phyloP scores from a whole-genome alignment of 2,888 invertebrate genomes.

The Pardosa pseudoannulata region DNA sequence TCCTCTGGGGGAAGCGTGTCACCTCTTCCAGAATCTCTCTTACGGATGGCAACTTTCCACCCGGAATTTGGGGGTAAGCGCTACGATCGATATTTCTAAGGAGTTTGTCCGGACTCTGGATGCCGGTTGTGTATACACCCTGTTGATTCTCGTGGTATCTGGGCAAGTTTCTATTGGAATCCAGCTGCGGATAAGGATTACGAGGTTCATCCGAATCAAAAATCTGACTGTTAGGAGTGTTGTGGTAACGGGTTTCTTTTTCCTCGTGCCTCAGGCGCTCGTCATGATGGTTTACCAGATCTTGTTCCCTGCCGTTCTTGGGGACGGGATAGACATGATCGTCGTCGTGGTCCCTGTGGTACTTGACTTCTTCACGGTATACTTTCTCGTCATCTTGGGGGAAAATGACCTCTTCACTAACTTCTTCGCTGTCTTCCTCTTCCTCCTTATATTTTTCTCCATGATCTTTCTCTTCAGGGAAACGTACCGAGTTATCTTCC shows the following conservation, averaged over 20 bases:
- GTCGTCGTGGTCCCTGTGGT: slow-evolving; percentile 6
- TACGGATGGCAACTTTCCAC: slow-evolving; percentile 17
- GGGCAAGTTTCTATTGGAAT: neutral
- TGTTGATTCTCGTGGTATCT: neutral
- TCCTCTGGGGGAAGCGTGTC: slow-evolving; percentile 22
- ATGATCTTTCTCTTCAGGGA: slow-evolving; percentile 5
- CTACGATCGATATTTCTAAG: slow-evolving; percentile 13
- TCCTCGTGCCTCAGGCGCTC: neutral
- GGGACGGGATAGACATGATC: neutral
- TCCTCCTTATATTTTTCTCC: neutral
- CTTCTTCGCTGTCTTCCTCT: slow-evolving; percentile 21
- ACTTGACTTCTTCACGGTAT: slow-evolving; percentile 1
- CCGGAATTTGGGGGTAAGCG: slow-evolving; percentile 41
- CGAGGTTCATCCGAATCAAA: neutral
- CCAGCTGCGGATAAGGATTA: slow-evolving; percentile 17
- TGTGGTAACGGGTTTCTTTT: slow-evolving; percentile 11
- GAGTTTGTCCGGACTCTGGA: slow-evolving; percentile 50
- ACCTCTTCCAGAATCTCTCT: slow-evolving; percentile 38
- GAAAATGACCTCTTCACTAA: slow-evolving; percentile 32
- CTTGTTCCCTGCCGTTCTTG: neutral
- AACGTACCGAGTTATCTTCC: slow-evolving; percentile 39
- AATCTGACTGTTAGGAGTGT: slow-evolving; percentile 3
- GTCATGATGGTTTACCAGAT: neutral
- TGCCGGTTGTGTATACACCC: slow-evolving; percentile 9
- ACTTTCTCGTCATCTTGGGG: slow-evolving; percentile 36